These are phyloP conservation scores for Bucorvus abyssinicus DNA, from an alignment of 2,797 vertebrate species.

Conservation along the genomic window DNA sequence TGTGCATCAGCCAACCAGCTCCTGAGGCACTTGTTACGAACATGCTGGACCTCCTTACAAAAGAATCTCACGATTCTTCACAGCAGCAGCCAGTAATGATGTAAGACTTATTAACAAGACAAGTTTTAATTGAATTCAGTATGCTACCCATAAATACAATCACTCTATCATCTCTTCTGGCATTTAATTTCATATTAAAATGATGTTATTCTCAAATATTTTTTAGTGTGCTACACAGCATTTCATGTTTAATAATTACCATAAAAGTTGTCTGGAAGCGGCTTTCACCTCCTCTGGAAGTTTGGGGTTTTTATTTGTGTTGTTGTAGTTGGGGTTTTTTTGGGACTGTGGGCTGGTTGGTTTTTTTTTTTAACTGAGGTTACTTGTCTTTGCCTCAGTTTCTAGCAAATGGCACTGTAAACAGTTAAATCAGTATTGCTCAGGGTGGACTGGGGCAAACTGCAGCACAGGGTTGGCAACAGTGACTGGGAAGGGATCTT, in stretches of 20 bases:
- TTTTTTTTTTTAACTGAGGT: neutral
- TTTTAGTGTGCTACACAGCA: neutral
- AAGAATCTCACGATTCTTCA: neutral
- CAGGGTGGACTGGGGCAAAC: neutral
- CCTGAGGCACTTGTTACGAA: neutral
- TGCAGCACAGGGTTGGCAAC: neutral
- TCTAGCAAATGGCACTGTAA: neutral
- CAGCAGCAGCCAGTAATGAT: neutral
- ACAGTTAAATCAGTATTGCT: neutral
- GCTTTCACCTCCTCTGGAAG: neutral
- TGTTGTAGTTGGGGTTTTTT: too few relatives aligned
- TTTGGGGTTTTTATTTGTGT: neutral
- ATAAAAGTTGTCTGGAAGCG: neutral
- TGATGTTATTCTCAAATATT: neutral
- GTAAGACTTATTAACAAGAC: neutral
- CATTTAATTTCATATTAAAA: constrained; percentile 17
- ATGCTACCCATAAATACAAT: neutral
- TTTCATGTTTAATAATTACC: neutral
- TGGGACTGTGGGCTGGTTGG: fast-evolving
- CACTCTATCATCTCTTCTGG: neutral
- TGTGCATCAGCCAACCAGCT: neutral
- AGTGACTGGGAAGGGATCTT: neutral
- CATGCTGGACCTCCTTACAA: neutral
- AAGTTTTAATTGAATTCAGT: constrained; percentile 20
- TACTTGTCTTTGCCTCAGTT: neutral